Base-by-base conservation (phyloP, 1,140 invertebrate species). In the Lepidotrigona ventralis region DNA sequence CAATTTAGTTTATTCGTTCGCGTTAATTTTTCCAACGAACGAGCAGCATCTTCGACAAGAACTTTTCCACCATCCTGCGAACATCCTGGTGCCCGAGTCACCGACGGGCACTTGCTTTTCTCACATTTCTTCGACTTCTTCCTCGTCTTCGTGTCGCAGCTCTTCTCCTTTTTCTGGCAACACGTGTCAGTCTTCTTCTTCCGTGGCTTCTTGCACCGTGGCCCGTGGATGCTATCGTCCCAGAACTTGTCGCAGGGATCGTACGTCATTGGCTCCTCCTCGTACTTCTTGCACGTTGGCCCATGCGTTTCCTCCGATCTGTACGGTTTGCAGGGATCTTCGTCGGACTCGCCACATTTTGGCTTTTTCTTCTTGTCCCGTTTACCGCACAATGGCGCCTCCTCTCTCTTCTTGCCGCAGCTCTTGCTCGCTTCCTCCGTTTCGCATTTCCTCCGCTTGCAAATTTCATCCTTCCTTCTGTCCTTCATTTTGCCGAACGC, bases 31-130 rank as follows among this genome's bases (percentile, higher is more conserved):
- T 3, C 21, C 26, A 2, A 9, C 54, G 9, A 54, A 26, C 17
- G 15, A 80, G 2, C 54, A 76, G 21, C 64, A 80, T 26, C 58
- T 69, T 56, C 53, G n/a, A 26, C 26, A n/a, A n/a, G 69, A n/a
- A n/a, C n/a, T n/a, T n/a, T 23, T n/a, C 64, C 60, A 1, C 9
- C 23, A 5, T 69, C 63, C 19, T 2, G 21, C 19, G 84, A 15
- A 70, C 90, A 90, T 0, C 21, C 69, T 9, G 86, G 81, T 39
- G 75, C 70, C 64, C 79, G 85, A 17, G 86, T 11, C 11, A 91
- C 86, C 1, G 86, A 23, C 2, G 86, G 73, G 76, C 90, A 90
- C 11, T 81, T 66, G 0, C 15, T 15, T 64, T 86, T 86, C 12
- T 72, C 51, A 2, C 12, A 17, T 56, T 74, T 58, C 26, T 86